Conservation (phyloP, 2,888 invertebrate species). For the Sisyra terminalis region DNA sequence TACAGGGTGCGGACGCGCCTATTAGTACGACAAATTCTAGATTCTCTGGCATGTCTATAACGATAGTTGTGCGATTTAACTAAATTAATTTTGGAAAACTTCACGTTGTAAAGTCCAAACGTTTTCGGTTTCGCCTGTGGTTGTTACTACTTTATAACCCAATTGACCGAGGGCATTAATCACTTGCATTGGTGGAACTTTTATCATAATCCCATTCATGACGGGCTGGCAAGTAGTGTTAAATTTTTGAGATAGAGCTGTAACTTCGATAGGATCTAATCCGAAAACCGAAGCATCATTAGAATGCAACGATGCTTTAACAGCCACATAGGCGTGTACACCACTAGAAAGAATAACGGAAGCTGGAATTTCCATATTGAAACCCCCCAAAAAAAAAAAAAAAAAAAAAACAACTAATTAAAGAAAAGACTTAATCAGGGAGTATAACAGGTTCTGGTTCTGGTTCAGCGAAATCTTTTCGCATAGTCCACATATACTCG, state of each 20-base stretch:
- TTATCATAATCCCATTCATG: constrained; percentile 56
- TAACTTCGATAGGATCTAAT: constrained; percentile 47
- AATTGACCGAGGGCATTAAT: constrained; percentile 61
- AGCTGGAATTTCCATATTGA: constrained; percentile 25
- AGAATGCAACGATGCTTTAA: constrained; percentile 65
- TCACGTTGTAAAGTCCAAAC: constrained; percentile 74
- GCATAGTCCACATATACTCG: constrained; percentile 90
- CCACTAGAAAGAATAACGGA: constrained; percentile 29
- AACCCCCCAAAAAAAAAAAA: too few species aligned
- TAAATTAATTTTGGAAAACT: constrained; percentile 18
- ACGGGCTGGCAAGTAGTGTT: constrained; percentile 39
- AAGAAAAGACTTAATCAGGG: background rate
- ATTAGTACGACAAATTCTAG: too few species aligned
- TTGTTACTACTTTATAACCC: constrained; percentile 60
- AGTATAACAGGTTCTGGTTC: constrained; percentile 36
- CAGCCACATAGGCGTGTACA: constrained; percentile 53
- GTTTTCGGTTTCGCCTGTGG: constrained; percentile 66
- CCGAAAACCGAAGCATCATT: constrained; percentile 62
- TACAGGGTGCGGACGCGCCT: background rate
- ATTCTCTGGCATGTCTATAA: too few species aligned
- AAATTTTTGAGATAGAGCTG: constrained; percentile 53
- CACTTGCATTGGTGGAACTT: constrained; percentile 48
- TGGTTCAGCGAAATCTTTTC: constrained; percentile 71
- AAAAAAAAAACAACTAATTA: background rate
- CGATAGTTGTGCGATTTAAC: too few species aligned